Conservation (phyloP, 1,140 invertebrate genomes). For the Teleopsis dalmanni region DNA sequence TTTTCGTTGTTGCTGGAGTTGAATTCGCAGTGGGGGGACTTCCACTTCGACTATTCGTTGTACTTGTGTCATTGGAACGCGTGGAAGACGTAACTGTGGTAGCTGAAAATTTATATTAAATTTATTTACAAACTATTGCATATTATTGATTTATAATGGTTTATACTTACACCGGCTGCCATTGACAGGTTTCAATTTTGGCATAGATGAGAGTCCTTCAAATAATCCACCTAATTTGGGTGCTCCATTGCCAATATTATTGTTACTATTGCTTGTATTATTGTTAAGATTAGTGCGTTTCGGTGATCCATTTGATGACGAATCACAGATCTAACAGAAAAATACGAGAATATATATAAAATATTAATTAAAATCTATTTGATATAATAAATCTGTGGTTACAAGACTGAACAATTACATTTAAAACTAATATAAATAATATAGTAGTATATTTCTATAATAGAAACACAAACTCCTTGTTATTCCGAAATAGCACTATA, state of each 20-base stretch:
- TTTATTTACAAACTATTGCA: background rate
- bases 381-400: no score
- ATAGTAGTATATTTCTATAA: background rate
- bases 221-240: slow-evolving; percentile 68
- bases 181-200: slow-evolving; percentile 73
- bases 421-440: background rate
- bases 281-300: slow-evolving; percentile 36
- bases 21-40: slow-evolving; percentile 23
- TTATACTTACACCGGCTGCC: slow-evolving; percentile 39
- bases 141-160: no score
- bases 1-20: slow-evolving; percentile 8
- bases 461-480: no score
- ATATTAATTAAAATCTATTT: no score
- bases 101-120: slow-evolving; percentile 1
- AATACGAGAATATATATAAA: no score
- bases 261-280: slow-evolving; percentile 42
- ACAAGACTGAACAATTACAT: no score
- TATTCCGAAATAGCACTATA: no score
- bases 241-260: slow-evolving; percentile 44
- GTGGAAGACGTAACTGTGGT: background rate
- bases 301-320: slow-evolving; percentile 28
- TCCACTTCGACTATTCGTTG: slow-evolving; percentile 21
- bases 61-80: slow-evolving; percentile 2
- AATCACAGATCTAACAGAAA: slow-evolving; percentile 6
- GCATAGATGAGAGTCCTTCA: slow-evolving; percentile 68